Percentiles rank a stretch among this genome's conserved stretches.
phyloP scores from a whole-genome alignment of 2,888 invertebrate species.

The Artemia sinica region DNA sequence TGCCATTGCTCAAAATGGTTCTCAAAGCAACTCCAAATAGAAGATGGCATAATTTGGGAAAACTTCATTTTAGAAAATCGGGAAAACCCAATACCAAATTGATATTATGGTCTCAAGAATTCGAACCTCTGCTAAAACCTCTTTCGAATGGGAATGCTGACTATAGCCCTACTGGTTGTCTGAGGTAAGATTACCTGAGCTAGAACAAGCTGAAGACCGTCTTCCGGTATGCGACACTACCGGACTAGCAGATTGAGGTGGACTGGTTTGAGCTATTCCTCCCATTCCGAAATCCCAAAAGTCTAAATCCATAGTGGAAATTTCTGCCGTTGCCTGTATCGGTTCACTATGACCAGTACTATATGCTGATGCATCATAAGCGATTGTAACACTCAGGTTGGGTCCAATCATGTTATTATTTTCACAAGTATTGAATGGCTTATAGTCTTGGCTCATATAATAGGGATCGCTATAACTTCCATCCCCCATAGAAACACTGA shows the following conservation, averaged over 20 bases:
- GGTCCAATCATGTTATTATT: constrained; percentile 11
- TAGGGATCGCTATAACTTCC: constrained; percentile 8
- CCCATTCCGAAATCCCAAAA: constrained; percentile 56
- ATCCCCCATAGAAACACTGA: constrained; percentile 8
- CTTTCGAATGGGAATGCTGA: no score
- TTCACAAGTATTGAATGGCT: not conserved
- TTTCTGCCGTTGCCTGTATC: constrained; percentile 33
- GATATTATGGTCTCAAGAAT: no score
- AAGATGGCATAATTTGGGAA: no score
- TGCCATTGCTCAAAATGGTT: no score
- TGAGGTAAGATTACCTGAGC: not conserved
- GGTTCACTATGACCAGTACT: not conserved
- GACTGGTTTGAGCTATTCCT: constrained; percentile 29
- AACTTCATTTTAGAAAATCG: no score
- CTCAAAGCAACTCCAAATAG: no score
- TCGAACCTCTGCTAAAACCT: no score
- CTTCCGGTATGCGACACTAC: not conserved
- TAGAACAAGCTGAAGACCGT: constrained; percentile 7
- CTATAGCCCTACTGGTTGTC: no score
- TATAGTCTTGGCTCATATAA: constrained; percentile 3
- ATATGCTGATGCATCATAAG: not conserved
- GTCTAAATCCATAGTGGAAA: constrained; percentile 42
- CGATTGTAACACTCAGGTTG: constrained; percentile 12
- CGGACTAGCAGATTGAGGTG: constrained; percentile 15
- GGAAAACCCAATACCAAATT: no score